Conservation (phyloP, 2,888 invertebrate species). For the Drosophila formosana region DNA sequence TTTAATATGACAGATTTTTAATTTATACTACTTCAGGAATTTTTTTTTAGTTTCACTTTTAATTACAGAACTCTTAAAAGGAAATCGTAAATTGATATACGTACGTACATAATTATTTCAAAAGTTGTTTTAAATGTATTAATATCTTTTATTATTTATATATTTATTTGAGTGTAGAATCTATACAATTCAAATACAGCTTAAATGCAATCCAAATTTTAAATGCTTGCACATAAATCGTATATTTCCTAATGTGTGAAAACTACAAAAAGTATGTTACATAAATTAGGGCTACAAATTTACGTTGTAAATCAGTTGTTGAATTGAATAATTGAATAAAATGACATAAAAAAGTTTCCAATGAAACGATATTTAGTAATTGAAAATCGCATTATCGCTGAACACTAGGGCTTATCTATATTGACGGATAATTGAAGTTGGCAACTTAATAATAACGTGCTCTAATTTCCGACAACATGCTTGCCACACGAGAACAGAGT, state of each 20-base stretch:
- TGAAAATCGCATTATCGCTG: slow-evolving; percentile 1
- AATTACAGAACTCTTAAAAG: no score
- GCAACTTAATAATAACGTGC: background rate
- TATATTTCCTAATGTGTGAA: no score
- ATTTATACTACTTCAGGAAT: background rate
- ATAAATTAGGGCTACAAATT: no score
- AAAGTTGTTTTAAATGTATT: no score
- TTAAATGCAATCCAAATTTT: no score
- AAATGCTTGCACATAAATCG: no score
- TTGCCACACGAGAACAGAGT: background rate
- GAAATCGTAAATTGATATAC: no score
- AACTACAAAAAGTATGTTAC: background rate
- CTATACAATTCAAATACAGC: no score
- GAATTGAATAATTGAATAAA: background rate
- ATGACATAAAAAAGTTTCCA: background rate
- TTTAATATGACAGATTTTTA: background rate
- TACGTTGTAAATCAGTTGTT: background rate
- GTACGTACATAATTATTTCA: no score
- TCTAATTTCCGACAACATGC: slow-evolving; percentile 6
- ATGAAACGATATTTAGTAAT: background rate
- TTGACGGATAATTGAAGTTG: background rate
- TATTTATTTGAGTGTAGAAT: no score
- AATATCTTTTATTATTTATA: no score
- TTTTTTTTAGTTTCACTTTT: background rate
- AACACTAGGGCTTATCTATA: background rate